Evolutionary conservation across 2,113 vertebrate species (phyloP), one percentile per base, ranked within the genome.

Genomic region (Archocentrus centrarchus): DNA sequence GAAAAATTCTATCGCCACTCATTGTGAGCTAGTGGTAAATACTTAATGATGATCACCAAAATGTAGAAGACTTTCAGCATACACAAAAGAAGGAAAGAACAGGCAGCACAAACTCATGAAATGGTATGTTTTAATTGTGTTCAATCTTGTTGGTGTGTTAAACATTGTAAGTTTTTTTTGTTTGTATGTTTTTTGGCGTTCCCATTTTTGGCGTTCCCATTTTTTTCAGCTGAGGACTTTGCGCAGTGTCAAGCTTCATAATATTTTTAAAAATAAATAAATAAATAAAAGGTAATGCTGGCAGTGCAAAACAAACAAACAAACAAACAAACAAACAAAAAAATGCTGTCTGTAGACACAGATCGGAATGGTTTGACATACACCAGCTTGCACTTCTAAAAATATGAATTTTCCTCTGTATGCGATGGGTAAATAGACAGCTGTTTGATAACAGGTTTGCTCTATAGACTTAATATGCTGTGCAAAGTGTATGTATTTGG

Each of bases 381-480:
- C 41, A 44, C 11, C 41, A 44, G 63, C 63, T 27, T 68, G 41
- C 22, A 47, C 41, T 68, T 68, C 13, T 68, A 68, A 68, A 68
- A 68, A 68, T 47, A 27, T 2, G 9, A 66, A 0, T 47, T 68
- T 47, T 47, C 24, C 22, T 47, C 64, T 68, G 39, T 44, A 47
- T 68, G 64, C 18, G 64, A 14, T 68, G 1, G 0, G 39, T 68
- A 47, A 47, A 27, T 68, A 68, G 14, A 47, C 22, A 68, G 37
- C 63, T 68, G 5, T 27, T 27, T 68, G 41, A 9, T 47, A 68
- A 27, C 22, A 68, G 13, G 7, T 66, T 44, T n/a, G 5, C 63
- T 44, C 63, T 66, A 44, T 66, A 44, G 39, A 44, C 37, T 66
- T 44, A n/a, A 66, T 44, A 66, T 66, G 13, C n/a, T 66, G 44